Evolutionary conservation across 1,140 invertebrate genomes (phyloP).

Genomic region (Neodiprion fabricii): DNA sequence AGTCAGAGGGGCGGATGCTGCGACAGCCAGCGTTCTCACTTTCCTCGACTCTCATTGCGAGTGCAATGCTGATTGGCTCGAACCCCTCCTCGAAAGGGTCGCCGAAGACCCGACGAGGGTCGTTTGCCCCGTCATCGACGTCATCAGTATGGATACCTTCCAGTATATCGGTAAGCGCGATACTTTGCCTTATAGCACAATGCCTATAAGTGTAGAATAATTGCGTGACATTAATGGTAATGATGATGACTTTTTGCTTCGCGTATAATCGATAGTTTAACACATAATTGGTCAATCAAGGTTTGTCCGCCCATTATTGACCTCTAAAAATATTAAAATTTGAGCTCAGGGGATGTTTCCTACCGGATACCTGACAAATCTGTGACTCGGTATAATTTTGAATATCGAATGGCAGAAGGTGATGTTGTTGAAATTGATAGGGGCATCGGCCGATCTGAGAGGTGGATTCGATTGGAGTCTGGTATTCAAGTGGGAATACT

Average conservation of each 20-base stretch:
- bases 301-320: too few relatives aligned
- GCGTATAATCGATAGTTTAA: too few relatives aligned
- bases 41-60: constrained; percentile 98
- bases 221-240: too few relatives aligned
- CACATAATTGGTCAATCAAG: too few relatives aligned
- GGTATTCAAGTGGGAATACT: constrained; percentile 94
- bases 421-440: constrained; percentile 32
- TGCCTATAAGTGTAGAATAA: too few relatives aligned
- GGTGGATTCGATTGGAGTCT: constrained; percentile 99
- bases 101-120: constrained; percentile 87
- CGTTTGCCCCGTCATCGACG: constrained; percentile 95
- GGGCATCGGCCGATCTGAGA: constrained; percentile 86
- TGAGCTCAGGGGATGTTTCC: too few relatives aligned
- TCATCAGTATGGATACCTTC: constrained; percentile 98
- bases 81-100: constrained; percentile 91
- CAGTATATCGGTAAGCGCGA: constrained; percentile 80
- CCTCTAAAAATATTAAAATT: too few relatives aligned
- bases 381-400: neutral
- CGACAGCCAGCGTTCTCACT: constrained; percentile 89
- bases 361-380: too few relatives aligned
- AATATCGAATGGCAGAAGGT: constrained; percentile 8
- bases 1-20: constrained; percentile 87
- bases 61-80: constrained; percentile 95
- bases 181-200: too few relatives aligned
- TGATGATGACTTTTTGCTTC: too few relatives aligned